These are phyloP conservation scores for Boleophthalmus pectinirostris DNA, from an alignment of 2,113 vertebrate genomes.

Conservation along the genomic window DNA sequence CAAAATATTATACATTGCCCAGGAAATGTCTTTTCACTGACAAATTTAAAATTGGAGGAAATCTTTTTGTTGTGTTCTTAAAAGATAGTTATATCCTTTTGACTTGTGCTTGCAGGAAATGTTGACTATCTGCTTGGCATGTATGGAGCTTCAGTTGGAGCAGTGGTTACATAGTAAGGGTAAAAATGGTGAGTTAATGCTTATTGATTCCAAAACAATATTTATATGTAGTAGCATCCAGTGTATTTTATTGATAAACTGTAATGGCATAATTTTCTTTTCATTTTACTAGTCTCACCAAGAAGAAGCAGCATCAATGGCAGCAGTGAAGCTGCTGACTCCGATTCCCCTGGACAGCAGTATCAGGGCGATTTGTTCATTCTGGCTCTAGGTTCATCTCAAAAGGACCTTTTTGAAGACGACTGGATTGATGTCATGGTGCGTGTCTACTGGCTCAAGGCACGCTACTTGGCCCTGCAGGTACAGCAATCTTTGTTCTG, in stretches of 20 bases:
- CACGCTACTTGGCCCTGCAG: conserved; percentile 90
- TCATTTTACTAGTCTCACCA: conserved; percentile 80
- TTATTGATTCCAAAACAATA: background rate
- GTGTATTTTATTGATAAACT: background rate
- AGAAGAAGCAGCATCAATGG: conserved; percentile 76
- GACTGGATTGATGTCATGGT: conserved; percentile 89
- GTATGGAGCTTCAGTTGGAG: conserved; percentile 96
- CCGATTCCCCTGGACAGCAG: conserved; percentile 85
- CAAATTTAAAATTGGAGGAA: background rate
- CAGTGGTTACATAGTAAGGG: conserved; percentile 90
- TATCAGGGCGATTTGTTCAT: conserved; percentile 89
- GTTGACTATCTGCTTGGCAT: conserved; percentile 92
- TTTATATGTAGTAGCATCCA: background rate
- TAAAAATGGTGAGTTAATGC: conserved; percentile 80
- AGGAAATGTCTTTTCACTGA: background rate
- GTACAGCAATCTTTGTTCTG: conserved; percentile 58
- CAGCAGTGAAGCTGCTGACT: conserved; percentile 76
- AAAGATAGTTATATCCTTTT: background rate
- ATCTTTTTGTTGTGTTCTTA: background rate
- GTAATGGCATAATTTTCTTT: background rate
- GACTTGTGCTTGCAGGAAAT: conserved; percentile 81
- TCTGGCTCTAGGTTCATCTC: conserved; percentile 88
- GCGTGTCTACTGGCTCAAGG: conserved; percentile 94
- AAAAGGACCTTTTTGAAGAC: conserved; percentile 87
- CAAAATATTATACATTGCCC: background rate